Evolutionary conservation across 1,140 invertebrate genomes (phyloP), one percentile per base, ranked within the genome.

Genomic region (Archivesica marissinica): DNA sequence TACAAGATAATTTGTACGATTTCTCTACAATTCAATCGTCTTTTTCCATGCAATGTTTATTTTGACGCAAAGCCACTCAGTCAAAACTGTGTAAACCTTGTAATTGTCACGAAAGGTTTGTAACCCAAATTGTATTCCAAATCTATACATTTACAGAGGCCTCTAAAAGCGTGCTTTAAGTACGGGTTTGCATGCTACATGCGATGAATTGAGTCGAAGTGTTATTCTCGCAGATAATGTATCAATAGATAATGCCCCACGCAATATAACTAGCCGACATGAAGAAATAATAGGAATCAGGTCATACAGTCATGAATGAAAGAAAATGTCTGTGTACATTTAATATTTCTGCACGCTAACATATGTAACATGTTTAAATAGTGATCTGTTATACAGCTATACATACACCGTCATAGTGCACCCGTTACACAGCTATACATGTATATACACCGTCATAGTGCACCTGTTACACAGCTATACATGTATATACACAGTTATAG

Each of bases 41-140:
- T 33, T 54, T 52, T 56, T 76, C 39, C 74, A 76, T 76, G 74
- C 74, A 56, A 76, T 76, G 47, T 76, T 56, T 76, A 56, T 76
- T 76, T 76, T 76, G 74, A 76, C 74, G 74, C 28, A 52, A 30
- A 76, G 28, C 74, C 17, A 56, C 20, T 35, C 47, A 33, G 4
- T 64, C 59, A 64, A 64, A 64, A 64, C 59, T 35, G 52, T 76
- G 47, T 76, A 76, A 59, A 76, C 54, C 52, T 13, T 54, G 23
- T 54, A 76, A 76, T 54, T 76, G 74, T 76, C 74, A 76, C 50
- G 74, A 76, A 76, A 1, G 17, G 17, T 56, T 50, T 76, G 74
- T 76, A 54, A 76, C 74, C 74, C 52, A 56, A 52, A 76, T 76
- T 64, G 30, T 64, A 64, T 64, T 64, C 59, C 4, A 33, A 17